Conservation (phyloP, 1,140 invertebrate genomes). For the Prorops nasuta region DNA sequence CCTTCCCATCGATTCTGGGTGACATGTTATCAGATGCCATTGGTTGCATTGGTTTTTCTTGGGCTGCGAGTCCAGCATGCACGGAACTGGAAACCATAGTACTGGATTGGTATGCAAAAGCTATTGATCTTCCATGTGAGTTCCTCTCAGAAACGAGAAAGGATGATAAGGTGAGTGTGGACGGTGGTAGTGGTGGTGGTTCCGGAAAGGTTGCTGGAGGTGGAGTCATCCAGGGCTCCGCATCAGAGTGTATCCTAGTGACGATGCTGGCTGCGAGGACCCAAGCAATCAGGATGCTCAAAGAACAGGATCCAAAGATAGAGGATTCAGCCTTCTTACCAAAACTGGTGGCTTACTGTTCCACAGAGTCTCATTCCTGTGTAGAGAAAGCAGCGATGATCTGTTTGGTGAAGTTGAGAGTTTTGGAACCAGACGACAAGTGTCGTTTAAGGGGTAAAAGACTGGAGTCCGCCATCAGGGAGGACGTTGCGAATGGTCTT, state of each 20-base stretch:
- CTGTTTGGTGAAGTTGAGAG: slow-evolving; percentile 80
- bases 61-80: slow-evolving; percentile 85
- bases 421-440: slow-evolving; percentile 83
- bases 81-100: slow-evolving; percentile 83
- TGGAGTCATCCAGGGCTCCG: slow-evolving; percentile 79
- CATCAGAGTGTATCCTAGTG: slow-evolving; percentile 85
- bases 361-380: slow-evolving; percentile 85
- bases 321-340: slow-evolving; percentile 75
- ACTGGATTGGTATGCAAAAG: slow-evolving; percentile 64
- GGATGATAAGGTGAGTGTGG: too few species aligned
- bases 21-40: slow-evolving; percentile 92
- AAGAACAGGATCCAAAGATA: slow-evolving; percentile 55
- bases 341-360: slow-evolving; percentile 80
- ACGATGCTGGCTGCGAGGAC: slow-evolving; percentile 77
- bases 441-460: slow-evolving; percentile 74
- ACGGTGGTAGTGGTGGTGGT: too few species aligned
- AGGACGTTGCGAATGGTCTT: slow-evolving; percentile 76
- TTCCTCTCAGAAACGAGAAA: slow-evolving; percentile 60
- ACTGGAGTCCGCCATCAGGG: slow-evolving; percentile 68
- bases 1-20: slow-evolving; percentile 89
- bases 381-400: slow-evolving; percentile 95
- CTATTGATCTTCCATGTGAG: slow-evolving; percentile 58
- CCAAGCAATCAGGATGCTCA: slow-evolving; percentile 71
- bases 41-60: slow-evolving; percentile 92
- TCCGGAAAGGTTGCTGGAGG: too few species aligned